Evolutionary conservation across 2,888 invertebrate species (phyloP).

Genomic region (Stenodema calcarata): DNA sequence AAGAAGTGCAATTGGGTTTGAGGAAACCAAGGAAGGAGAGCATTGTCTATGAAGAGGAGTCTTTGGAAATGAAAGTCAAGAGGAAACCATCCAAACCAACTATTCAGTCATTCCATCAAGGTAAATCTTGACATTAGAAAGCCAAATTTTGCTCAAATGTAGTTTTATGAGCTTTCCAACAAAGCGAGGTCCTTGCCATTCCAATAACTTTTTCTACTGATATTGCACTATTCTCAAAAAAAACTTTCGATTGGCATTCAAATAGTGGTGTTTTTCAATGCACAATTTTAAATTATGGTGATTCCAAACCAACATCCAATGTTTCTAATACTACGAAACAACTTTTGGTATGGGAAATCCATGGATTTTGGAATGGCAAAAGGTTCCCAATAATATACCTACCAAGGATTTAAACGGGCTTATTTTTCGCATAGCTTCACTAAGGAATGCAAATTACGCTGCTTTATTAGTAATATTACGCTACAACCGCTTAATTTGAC

Average conservation of each 20-base stretch:
- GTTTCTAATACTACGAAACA: no score
- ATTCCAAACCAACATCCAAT: no score
- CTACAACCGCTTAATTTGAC: no score
- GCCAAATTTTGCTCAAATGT: neutral
- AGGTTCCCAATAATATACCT: neutral
- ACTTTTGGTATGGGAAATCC: no score
- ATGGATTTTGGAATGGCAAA: no score
- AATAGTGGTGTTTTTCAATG: no score
- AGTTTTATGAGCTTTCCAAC: neutral
- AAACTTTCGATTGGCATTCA: no score
- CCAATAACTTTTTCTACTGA: neutral
- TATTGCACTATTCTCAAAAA: no score
- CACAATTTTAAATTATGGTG: no score
- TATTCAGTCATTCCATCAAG: slow-evolving; percentile 58
- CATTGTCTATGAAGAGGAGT: slow-evolving; percentile 70
- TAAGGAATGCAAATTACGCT: neutral
- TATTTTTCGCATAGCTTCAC: neutral
- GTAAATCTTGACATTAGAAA: slow-evolving; percentile 51
- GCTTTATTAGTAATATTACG: neutral
- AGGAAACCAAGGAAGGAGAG: slow-evolving; percentile 60
- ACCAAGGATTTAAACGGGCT: neutral
- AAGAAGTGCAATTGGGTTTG: slow-evolving; percentile 65
- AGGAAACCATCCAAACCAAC: slow-evolving; percentile 63
- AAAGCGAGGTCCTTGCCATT: neutral
- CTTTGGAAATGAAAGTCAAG: slow-evolving; percentile 74